Evolutionary conservation across 2,797 vertebrate species (phyloP).

Genomic region (Phrynocephalus guinanensis): DNA sequence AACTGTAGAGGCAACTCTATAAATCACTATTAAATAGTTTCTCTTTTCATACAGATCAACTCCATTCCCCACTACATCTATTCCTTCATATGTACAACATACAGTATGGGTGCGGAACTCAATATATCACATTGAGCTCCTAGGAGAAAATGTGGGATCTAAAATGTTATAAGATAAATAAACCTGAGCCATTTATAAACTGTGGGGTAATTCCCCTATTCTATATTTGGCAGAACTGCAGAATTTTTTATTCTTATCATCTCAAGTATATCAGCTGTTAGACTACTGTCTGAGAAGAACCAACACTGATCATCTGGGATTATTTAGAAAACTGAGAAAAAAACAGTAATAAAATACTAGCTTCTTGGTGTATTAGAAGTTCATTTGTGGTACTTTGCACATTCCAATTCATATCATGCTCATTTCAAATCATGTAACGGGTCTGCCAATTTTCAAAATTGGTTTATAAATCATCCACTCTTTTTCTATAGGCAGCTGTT

Average conservation of each 20-base stretch:
- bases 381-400: conserved; percentile 57
- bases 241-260: background rate
- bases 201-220: no score
- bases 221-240: background rate
- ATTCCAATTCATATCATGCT: conserved; percentile 41
- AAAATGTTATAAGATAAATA: background rate
- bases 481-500: conserved; percentile 63
- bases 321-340: conserved; percentile 27
- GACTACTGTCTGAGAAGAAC: conserved; percentile 36
- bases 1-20: no score
- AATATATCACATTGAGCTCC: background rate
- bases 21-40: no score
- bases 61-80: no score
- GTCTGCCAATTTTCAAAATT: conserved; percentile 60
- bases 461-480: conserved; percentile 58
- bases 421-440: conserved; percentile 37
- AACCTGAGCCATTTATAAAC: background rate
- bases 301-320: conserved; percentile 19
- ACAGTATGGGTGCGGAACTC: background rate
- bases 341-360: conserved; percentile 41
- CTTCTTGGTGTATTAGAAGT: conserved; percentile 49
- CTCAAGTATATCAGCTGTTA: background rate
- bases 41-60: no score
- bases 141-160: background rate
- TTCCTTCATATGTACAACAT: no score